Percentiles rank a stretch among this genome's conserved stretches.
These are phyloP conservation scores for Chrysopa pallens DNA, from an alignment of 1,140 invertebrate species.

Conservation along the genomic window DNA sequence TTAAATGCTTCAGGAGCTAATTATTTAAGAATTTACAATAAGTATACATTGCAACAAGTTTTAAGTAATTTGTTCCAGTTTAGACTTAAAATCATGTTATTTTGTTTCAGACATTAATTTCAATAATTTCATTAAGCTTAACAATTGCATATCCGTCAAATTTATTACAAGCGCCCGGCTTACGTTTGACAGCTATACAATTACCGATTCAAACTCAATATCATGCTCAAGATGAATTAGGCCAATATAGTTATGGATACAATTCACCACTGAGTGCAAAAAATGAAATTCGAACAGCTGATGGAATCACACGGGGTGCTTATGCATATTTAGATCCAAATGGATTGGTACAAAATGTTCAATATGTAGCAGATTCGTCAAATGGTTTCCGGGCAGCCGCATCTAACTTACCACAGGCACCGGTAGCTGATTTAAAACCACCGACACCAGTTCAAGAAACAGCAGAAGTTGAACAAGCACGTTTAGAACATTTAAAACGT, in stretches of 20 bases:
- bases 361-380: conserved; percentile 43
- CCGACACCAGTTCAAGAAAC: not conserved
- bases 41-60: too few relatives aligned
- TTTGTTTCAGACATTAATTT: conserved; percentile 7
- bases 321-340: conserved; percentile 54
- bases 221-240: conserved; percentile 40
- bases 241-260: conserved; percentile 46
- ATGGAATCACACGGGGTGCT: conserved; percentile 44
- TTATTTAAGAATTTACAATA: too few relatives aligned
- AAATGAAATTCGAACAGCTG: conserved; percentile 38
- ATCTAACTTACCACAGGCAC: conserved; percentile 38
- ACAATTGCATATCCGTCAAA: conserved; percentile 3
- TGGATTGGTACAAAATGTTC: conserved; percentile 41
- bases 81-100: too few relatives aligned
- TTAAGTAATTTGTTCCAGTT: too few relatives aligned
- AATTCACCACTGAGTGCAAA: conserved; percentile 43
- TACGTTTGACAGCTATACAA: conserved; percentile 1
- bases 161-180: conserved; percentile 9
- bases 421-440: conserved; percentile 3
- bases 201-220: conserved; percentile 27
- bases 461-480: too few relatives aligned
- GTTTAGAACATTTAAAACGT: too few relatives aligned
- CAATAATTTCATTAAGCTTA: conserved; percentile 2
- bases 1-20: too few relatives aligned
- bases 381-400: conserved; percentile 44